Evolutionary conservation across 1,140 invertebrate species (phyloP).

Genomic region (Drosophila triauraria): DNA sequence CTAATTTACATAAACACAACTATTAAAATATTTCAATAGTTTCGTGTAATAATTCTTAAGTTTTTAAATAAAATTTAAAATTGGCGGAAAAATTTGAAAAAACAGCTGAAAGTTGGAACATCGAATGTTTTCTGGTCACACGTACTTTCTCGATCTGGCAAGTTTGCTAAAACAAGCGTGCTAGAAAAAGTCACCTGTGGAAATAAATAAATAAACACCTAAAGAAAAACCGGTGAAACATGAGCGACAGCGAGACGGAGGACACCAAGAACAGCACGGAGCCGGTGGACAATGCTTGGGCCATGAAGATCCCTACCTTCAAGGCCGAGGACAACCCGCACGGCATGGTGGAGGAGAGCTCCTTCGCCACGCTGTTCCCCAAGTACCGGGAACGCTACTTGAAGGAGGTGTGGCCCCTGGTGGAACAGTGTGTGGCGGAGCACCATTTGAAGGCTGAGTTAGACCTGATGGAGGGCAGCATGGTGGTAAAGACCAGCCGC

Average conservation of each 20-base stretch:
- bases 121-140: neutral
- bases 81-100: no score
- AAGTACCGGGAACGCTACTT: constrained; percentile 98
- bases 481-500: constrained; percentile 97
- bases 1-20: no score
- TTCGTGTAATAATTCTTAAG: no score
- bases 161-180: constrained; percentile 59
- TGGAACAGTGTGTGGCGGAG: constrained; percentile 93
- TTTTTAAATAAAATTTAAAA: no score
- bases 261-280: constrained; percentile 72
- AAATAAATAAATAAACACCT: neutral
- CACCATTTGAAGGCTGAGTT: constrained; percentile 95
- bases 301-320: constrained; percentile 95
- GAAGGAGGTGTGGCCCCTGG: constrained; percentile 97
- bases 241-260: constrained; percentile 74
- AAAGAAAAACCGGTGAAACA: constrained; percentile 15
- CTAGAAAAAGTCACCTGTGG: constrained; percentile 2
- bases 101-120: neutral
- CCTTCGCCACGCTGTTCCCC: constrained; percentile 90
- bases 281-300: constrained; percentile 94
- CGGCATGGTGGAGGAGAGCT: constrained; percentile 90
- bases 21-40: no score
- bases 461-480: constrained; percentile 97
- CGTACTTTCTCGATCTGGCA: neutral
- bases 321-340: constrained; percentile 95